These are phyloP conservation scores for Tolmerus cingulatus DNA, from an alignment of 2,888 invertebrate species.

Conservation along the genomic window DNA sequence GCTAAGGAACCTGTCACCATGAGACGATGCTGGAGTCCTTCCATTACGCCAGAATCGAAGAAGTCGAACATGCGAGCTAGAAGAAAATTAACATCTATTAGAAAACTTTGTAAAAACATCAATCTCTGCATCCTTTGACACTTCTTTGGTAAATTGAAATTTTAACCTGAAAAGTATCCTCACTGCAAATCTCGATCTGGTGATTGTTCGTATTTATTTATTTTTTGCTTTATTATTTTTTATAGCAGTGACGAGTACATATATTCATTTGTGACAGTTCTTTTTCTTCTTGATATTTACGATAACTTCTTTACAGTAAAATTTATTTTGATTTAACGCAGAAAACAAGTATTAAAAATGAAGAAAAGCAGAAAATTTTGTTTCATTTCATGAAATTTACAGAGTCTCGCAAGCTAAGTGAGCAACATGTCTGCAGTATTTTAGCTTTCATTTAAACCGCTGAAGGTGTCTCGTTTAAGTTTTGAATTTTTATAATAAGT, in stretches of 20 bases:
- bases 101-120: not conserved
- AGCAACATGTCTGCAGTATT: not conserved
- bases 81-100: constrained; percentile 54
- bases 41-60: constrained; percentile 93
- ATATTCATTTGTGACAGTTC: not conserved
- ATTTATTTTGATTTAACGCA: not conserved
- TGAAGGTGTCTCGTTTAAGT: too few relatives aligned
- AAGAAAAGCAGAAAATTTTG: not conserved
- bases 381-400: not conserved
- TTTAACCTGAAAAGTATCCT: constrained; percentile 30
- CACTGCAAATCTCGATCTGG: not conserved
- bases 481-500: too few relatives aligned
- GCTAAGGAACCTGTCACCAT: constrained; percentile 71
- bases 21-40: constrained; percentile 85
- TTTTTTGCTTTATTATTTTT: not conserved
- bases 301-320: not conserved
- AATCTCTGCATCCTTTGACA: not conserved
- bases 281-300: not conserved
- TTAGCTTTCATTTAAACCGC: not conserved
- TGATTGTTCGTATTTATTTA: not conserved
- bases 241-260: not conserved
- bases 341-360: not conserved
- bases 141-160: constrained; percentile 16
- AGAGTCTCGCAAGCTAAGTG: not conserved
- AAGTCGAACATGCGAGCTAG: constrained; percentile 92